Evolutionary conservation across 2,888 invertebrate genomes (phyloP).

Genomic region (Gibbula magus): DNA sequence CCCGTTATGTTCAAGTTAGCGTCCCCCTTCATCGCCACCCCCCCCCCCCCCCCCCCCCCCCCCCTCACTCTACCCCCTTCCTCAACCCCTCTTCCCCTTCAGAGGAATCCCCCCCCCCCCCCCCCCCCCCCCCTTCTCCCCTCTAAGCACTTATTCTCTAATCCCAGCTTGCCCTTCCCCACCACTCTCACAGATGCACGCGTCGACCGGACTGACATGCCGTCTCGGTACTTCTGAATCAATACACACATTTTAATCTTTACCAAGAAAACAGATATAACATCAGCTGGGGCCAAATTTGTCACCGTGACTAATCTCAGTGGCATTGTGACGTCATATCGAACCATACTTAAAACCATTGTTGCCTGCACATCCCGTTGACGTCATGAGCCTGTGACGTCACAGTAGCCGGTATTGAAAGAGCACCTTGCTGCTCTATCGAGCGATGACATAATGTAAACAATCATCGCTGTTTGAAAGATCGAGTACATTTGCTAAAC

Average conservation of each 20-base stretch:
- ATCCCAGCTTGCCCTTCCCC: not conserved
- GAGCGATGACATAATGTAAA: too few species aligned
- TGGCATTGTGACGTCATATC: not conserved
- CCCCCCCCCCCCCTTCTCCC: not conserved
- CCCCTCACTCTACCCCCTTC: not conserved
- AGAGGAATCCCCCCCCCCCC: not conserved
- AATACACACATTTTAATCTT: not conserved
- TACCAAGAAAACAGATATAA: not conserved
- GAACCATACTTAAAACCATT: not conserved
- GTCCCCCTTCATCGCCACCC: not conserved
- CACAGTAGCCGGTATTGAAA: not conserved
- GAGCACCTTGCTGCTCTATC: too few species aligned
- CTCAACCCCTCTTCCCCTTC: not conserved
- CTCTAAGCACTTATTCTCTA: not conserved
- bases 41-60: not conserved
- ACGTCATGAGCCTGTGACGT: not conserved
- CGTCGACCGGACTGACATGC: not conserved
- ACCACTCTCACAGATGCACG: not conserved
- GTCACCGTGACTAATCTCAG: too few species aligned
- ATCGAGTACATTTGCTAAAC: too few species aligned
- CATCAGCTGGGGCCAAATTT: too few species aligned
- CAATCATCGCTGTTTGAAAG: too few species aligned
- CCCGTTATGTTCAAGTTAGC: not conserved
- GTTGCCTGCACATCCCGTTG: not conserved
- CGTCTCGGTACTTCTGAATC: not conserved